These are phyloP conservation scores for Cynaeus angustus DNA, from an alignment of 2,888 invertebrate genomes.

Conservation along the genomic window DNA sequence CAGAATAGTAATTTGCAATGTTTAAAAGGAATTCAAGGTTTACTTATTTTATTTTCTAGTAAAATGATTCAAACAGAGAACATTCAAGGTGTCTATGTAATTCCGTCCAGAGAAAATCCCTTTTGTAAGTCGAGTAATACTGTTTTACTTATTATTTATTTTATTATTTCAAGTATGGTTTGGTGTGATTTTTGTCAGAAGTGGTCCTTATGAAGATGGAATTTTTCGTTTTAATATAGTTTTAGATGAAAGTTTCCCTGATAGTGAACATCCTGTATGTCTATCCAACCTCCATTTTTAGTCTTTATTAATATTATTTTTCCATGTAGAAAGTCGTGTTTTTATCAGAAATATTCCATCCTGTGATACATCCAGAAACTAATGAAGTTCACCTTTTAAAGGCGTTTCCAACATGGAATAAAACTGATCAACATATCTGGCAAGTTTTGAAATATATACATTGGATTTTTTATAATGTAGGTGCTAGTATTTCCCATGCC, in stretches of 20 bases:
- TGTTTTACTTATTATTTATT: constrained; percentile 33
- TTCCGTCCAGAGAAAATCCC: constrained; percentile 90
- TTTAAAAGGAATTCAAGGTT: not conserved
- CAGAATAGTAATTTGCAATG: constrained; percentile 89
- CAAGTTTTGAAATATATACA: constrained; percentile 90
- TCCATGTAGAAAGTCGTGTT: constrained; percentile 83
- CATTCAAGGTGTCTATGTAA: constrained; percentile 91
- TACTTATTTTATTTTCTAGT: constrained; percentile 73
- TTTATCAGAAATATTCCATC: constrained; percentile 90
- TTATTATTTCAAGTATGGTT: constrained; percentile 83
- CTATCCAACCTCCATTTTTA: constrained; percentile 12
- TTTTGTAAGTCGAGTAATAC: constrained; percentile 77
- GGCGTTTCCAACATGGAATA: constrained; percentile 91
- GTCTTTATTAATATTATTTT: constrained; percentile 53
- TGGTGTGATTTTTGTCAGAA: constrained; percentile 91
- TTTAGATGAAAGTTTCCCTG: constrained; percentile 92
- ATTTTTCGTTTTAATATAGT: constrained; percentile 91
- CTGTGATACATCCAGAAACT: constrained; percentile 85
- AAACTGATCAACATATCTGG: constrained; percentile 89
- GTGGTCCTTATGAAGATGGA: constrained; percentile 91
- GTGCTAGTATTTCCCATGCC: constrained; percentile 77
- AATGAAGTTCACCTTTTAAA: constrained; percentile 85
- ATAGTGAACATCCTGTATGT: constrained; percentile 87
- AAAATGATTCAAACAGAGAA: constrained; percentile 90
- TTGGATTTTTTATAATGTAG: constrained; percentile 88